phyloP scores from a whole-genome alignment of 2,797 vertebrate species.

The Anguilla pacifica region DNA sequence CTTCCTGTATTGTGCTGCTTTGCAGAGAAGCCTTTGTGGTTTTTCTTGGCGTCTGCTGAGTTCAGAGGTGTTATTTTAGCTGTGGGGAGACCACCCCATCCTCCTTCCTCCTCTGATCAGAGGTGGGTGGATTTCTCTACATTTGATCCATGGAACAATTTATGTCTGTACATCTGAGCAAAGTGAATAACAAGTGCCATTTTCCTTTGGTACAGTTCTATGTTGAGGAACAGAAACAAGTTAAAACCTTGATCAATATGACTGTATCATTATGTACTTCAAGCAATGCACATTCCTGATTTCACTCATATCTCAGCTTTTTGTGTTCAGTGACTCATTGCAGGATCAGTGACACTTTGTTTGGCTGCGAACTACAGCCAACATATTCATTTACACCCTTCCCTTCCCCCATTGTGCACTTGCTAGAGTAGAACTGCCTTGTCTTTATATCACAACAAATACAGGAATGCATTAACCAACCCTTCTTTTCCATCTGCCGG shows the following conservation, averaged over 20 bases:
- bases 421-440: background rate
- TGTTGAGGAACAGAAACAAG: background rate
- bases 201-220: background rate
- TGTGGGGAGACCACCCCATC: constrained; percentile 1
- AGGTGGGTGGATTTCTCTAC: constrained; percentile 25
- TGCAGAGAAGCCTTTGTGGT: constrained; percentile 15
- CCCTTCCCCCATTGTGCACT: background rate
- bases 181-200: background rate
- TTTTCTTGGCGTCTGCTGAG: constrained; percentile 25
- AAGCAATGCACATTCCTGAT: background rate
- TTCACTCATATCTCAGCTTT: background rate
- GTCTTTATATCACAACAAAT: background rate
- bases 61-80: constrained; percentile 35
- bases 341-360: background rate
- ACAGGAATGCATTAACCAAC: background rate
- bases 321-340: background rate
- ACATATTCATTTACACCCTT: background rate
- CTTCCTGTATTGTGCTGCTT: constrained; percentile 24
- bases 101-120: background rate
- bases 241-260: background rate
- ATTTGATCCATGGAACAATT: constrained; percentile 13
- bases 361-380: background rate
- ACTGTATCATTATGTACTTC: background rate
- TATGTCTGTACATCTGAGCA: background rate
- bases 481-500: background rate